These are phyloP conservation scores for Syncerus caffer DNA, from an alignment of 2,797 vertebrate genomes.

Conservation along the genomic window DNA sequence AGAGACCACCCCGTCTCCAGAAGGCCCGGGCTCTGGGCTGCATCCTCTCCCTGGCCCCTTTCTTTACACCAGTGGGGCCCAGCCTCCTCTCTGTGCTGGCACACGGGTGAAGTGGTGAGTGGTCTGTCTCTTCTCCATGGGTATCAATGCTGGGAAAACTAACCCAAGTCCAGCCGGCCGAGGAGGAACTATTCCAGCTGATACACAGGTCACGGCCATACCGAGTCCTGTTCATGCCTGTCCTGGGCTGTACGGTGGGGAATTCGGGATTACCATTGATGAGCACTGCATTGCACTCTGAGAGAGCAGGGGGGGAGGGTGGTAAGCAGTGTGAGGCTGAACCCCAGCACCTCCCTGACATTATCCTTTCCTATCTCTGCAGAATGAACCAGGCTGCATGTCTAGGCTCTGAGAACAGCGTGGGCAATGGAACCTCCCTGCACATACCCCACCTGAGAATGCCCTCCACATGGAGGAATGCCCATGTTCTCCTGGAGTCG, in stretches of 20 bases:
- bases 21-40: neutral
- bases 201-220: neutral
- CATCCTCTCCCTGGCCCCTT: neutral
- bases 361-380: neutral
- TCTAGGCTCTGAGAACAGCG: slow-evolving; percentile 78
- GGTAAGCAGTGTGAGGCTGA: neutral
- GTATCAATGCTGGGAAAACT: neutral
- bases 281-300: neutral
- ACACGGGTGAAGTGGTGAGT: neutral
- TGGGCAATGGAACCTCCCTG: slow-evolving; percentile 84
- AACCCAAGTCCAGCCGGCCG: neutral
- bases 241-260: neutral
- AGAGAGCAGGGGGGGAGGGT: neutral
- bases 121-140: neutral
- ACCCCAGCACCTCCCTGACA: neutral
- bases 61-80: neutral
- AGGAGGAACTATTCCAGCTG: slow-evolving; percentile 53
- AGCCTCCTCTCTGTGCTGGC: neutral
- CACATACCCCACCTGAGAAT: slow-evolving; percentile 87
- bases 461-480: slow-evolving; percentile 79
- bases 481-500: slow-evolving; percentile 82
- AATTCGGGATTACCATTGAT: neutral
- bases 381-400: slow-evolving; percentile 87
- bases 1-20: neutral
- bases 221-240: neutral